These are phyloP conservation scores for Gymnoscopelus braueri DNA, from an alignment of 2,797 vertebrate species.

Conservation along the genomic window DNA sequence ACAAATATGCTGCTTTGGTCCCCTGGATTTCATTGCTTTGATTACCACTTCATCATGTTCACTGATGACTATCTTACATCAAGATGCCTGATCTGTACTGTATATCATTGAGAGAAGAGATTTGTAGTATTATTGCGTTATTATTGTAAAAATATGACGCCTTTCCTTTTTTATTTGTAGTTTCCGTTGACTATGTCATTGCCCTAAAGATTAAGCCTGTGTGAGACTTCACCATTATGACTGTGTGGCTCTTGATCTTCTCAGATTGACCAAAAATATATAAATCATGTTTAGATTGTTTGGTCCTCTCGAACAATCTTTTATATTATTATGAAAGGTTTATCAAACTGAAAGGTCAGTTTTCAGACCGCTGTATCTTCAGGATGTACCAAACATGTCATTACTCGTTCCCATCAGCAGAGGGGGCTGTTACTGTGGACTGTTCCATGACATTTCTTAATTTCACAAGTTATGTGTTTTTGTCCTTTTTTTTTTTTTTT, in stretches of 20 bases:
- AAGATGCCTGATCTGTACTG: constrained; percentile 40
- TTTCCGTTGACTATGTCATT: no score
- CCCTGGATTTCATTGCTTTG: constrained; percentile 31
- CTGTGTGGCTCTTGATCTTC: no score
- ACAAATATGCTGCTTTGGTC: constrained; percentile 50
- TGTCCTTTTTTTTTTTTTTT: neutral
- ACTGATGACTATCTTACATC: constrained; percentile 25
- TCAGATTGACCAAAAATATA: no score
- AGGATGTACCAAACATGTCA: constrained; percentile 31
- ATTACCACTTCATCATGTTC: constrained; percentile 34
- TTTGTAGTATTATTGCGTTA: neutral
- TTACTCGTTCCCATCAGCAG: constrained; percentile 11
- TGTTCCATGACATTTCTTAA: constrained; percentile 8
- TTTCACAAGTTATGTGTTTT: neutral
- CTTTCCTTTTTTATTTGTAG: no score
- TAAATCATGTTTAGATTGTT: constrained; percentile 25
- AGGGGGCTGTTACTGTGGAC: constrained; percentile 3
- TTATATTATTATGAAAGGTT: neutral
- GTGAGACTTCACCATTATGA: no score
- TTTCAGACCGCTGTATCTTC: neutral
- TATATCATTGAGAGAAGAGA: neutral
- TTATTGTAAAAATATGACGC: no score
- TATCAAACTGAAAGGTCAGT: constrained; percentile 25
- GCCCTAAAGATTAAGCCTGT: no score
- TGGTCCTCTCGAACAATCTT: constrained; percentile 17